Evolutionary conservation across 2,888 invertebrate species (phyloP).

Genomic region (Noctua comes): DNA sequence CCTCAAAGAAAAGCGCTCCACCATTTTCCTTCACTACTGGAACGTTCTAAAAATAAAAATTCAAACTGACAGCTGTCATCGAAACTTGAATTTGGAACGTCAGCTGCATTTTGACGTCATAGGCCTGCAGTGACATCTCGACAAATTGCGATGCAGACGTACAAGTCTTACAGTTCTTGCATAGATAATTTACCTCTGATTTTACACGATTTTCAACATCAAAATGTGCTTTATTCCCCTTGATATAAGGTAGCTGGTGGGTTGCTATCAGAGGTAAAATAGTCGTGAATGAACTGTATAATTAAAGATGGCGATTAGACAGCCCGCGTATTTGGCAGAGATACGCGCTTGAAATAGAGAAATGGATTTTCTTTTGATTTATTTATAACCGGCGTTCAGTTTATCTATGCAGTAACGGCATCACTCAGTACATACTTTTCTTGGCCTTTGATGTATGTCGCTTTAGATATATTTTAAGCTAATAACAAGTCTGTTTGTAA

Average conservation of each 20-base stretch:
- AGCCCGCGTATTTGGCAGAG: constrained; percentile 46
- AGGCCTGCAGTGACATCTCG: constrained; percentile 60
- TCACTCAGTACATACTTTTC: too few species aligned
- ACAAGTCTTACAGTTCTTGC: constrained; percentile 2
- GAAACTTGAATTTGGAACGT: constrained; percentile 57
- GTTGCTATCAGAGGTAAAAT: not conserved
- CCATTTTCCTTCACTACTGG: not conserved
- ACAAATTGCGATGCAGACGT: constrained; percentile 57
- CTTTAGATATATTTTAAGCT: too few species aligned
- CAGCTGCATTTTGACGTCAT: constrained; percentile 65
- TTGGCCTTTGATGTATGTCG: too few species aligned
- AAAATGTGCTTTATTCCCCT: not conserved
- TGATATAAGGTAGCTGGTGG: not conserved
- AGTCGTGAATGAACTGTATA: constrained; percentile 18
- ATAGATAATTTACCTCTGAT: not conserved
- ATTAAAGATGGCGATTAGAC: constrained; percentile 56
- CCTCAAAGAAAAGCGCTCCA: not conserved
- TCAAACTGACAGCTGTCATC: constrained; percentile 35
- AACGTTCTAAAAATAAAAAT: constrained; percentile 14
- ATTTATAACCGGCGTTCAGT: constrained; percentile 33
- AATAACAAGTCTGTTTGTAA: too few species aligned
- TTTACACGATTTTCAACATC: not conserved
- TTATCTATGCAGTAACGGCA: not conserved
- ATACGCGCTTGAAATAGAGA: constrained; percentile 34
- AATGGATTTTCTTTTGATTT: constrained; percentile 44